phyloP scores from a whole-genome alignment of 2,797 vertebrate species.

The Melanotaenia maccullochi region DNA sequence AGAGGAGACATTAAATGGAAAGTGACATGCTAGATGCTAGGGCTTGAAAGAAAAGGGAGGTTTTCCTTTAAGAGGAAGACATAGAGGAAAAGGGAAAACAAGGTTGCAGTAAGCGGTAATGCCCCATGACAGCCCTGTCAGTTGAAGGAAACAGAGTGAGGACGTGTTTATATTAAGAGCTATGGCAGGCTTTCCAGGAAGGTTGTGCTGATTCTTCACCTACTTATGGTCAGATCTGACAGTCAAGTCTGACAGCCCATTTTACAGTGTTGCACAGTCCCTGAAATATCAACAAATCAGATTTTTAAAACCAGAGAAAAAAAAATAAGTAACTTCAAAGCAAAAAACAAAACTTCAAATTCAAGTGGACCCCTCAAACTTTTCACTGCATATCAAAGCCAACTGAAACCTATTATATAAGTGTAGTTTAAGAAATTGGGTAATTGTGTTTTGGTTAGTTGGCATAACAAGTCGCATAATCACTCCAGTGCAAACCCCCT shows the following conservation, averaged over 20 bases:
- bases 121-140: conserved; percentile 56
- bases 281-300: conserved; percentile 4
- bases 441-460: conserved; percentile 77
- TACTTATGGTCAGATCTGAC: conserved; percentile 21
- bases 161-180: conserved; percentile 55
- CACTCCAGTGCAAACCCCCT: conserved; percentile 63
- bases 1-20: conserved; percentile 55
- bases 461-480: conserved; percentile 69
- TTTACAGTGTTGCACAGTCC: conserved; percentile 9
- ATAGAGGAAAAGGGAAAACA: conserved; percentile 12
- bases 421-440: conserved; percentile 65
- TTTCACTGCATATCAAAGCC: conserved; percentile 48
- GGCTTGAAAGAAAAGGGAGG: conserved; percentile 36
- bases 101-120: conserved; percentile 54
- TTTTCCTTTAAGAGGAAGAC: conserved; percentile 23
- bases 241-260: conserved; percentile 30
- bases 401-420: conserved; percentile 67
- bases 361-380: conserved; percentile 18
- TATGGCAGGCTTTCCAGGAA: conserved; percentile 30
- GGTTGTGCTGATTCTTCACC: conserved; percentile 18
- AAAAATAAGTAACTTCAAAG: not conserved
- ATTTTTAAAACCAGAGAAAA: conserved; percentile 10
- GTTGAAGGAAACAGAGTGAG: conserved; percentile 42
- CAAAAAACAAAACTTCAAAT: not conserved
- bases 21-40: conserved; percentile 48